Evolutionary conservation across 2,888 invertebrate genomes (phyloP).

Genomic region (Bursaphelenchus okinawaensis): DNA sequence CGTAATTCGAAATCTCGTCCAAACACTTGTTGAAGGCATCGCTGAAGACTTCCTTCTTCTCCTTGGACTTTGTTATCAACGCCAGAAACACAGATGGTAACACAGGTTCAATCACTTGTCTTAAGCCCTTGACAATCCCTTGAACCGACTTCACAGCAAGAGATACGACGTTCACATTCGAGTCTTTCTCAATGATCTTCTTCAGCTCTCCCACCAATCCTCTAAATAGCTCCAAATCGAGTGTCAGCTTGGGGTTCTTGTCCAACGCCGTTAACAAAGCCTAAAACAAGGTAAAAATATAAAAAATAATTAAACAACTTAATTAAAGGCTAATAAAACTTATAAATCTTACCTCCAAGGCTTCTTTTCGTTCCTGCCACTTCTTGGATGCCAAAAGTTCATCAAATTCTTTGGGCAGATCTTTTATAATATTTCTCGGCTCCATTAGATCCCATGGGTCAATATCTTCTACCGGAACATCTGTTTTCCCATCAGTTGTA

Average conservation of each 20-base stretch:
- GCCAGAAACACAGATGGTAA: conserved; percentile 59
- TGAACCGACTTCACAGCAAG: not conserved
- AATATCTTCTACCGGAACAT: not conserved
- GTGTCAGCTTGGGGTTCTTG: not conserved
- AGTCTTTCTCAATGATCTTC: conserved; percentile 9
- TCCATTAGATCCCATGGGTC: conserved; percentile 10
- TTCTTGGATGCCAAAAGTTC: conserved; percentile 2
- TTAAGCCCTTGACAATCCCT: not conserved
- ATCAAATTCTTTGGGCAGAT: not conserved
- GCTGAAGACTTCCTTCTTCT: conserved; percentile 87
- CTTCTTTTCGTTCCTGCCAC: conserved; percentile 5
- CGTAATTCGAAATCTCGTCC: conserved; percentile 72
- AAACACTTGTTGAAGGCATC: conserved; percentile 77
- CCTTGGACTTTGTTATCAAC: conserved; percentile 89
- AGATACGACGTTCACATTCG: not conserved
- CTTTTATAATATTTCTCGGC: not conserved
- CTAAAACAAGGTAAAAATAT: not conserved
- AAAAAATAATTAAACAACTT: not conserved
- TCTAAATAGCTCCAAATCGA: not conserved
- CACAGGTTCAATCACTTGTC: not conserved
- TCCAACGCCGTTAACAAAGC: not conserved
- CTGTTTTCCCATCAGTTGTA: not conserved
- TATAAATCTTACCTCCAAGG: conserved; percentile 9
- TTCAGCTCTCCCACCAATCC: not conserved
- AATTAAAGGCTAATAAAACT: not conserved